Evolutionary conservation across 2,113 vertebrate species (phyloP).

Genomic region (Stegastes partitus): DNA sequence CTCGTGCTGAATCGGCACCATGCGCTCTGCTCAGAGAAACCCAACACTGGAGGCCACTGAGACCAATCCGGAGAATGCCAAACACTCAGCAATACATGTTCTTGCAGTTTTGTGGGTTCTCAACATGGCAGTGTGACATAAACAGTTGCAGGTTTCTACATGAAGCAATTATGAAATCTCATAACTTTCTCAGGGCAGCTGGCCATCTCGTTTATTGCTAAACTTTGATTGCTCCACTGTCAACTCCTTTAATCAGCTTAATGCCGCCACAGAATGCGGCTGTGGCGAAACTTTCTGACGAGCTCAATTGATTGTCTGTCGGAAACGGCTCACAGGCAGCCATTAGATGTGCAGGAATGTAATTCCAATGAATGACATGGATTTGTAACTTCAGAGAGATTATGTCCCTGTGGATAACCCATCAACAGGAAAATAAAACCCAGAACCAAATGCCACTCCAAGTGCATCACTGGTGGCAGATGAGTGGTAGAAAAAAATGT

Average conservation of each 20-base stretch:
- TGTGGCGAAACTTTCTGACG: conserved; percentile 28
- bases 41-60: conserved; percentile 43
- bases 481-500: background rate
- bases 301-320: conserved; percentile 40
- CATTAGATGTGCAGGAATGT: conserved; percentile 44
- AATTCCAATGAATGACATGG: conserved; percentile 61
- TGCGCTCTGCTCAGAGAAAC: conserved; percentile 54
- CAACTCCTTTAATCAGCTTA: conserved; percentile 47
- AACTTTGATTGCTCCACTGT: conserved; percentile 34
- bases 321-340: conserved; percentile 45
- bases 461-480: background rate
- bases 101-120: conserved; percentile 43
- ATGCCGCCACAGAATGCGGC: conserved; percentile 9
- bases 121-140: conserved; percentile 29
- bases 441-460: conserved; percentile 6
- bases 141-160: conserved; percentile 56
- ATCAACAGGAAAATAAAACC: conserved; percentile 43
- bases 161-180: conserved; percentile 18
- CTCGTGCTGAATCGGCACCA: conserved; percentile 21
- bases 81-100: conserved; percentile 63
- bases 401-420: conserved; percentile 40
- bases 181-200: background rate
- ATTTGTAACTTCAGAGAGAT: conserved; percentile 66
- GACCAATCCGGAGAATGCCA: conserved; percentile 58
- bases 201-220: conserved; percentile 38